Evolutionary conservation across 1,140 invertebrate species (phyloP), one percentile per base, ranked within the genome.

Genomic region (Drosophila rufa): DNA sequence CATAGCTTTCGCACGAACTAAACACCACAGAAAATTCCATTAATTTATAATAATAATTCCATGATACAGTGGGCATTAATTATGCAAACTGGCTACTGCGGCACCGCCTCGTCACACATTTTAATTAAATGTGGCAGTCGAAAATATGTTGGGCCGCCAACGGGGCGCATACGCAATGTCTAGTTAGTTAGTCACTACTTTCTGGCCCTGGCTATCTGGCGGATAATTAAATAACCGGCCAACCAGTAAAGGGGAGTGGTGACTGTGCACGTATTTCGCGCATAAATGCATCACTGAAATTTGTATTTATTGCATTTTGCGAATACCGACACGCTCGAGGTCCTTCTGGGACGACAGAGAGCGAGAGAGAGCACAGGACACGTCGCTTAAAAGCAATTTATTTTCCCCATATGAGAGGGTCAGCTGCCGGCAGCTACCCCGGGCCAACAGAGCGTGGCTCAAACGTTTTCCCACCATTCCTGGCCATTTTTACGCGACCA

Each of bases 21-120:
- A 83, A 75, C 82, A 70, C 70, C 79, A 70, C 62, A 57, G 75
- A 73, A 76, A 73, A 75, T 58, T 59, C 55, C 83, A 82, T 86
- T 82, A 86, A 86, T 87, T 82, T 69, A 55, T 80, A 83, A 76
- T 86, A 82, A 76, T 87, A 82, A 76, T 82, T 76, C 62, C 62
- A 45, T 79, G 75, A 82, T 79, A 73, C 69, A 76, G 43, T 50
- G 15, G 30, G 19, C 66, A 58, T 78, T 62, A 78, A 78, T 70
- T 78, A 57, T 70, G 64, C 25, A 57, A 50, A 69, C 74, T n/a
- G 53, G 43, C 55, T 51, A 17, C 11, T 12, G 27, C 40, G 12
- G 30, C 14, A 12, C 50, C 30, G 50, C 25, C 33, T 27, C 19
- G 9, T 36, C 33, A 47, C 42, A 33, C 15, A 42, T 71, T 71